Evolutionary conservation across 2,888 invertebrate genomes (phyloP).

Genomic region (Itoplectis maculator): DNA sequence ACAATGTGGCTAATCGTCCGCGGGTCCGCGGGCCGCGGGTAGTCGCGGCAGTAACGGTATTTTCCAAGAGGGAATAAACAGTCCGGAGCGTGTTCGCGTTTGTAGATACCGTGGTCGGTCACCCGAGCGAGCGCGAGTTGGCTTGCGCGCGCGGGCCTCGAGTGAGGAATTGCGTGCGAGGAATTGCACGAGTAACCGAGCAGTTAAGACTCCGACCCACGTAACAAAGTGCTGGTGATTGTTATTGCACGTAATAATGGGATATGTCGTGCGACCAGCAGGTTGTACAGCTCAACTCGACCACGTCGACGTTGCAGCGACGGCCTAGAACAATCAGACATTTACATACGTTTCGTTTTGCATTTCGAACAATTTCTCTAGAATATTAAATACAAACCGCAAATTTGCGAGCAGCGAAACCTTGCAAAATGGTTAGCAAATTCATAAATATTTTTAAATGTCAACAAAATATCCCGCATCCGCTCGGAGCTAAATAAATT

Average conservation of each 20-base stretch:
- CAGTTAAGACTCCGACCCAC: slow-evolving; percentile 13
- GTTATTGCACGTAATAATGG: slow-evolving; percentile 37
- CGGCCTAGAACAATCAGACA: background rate
- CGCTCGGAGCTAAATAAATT: too few species aligned
- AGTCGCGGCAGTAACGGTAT: background rate
- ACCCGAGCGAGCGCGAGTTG: too few species aligned
- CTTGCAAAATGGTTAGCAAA: too few species aligned
- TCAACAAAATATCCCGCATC: too few species aligned
- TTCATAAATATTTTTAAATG: too few species aligned
- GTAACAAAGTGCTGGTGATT: slow-evolving; percentile 33
- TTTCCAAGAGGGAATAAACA: slow-evolving; percentile 19
- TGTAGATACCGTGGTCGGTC: slow-evolving; percentile 24
- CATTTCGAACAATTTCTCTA: background rate
- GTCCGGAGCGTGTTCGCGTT: slow-evolving; percentile 17
- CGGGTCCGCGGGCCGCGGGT: background rate
- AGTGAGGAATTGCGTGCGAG: slow-evolving; percentile 36
- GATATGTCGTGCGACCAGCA: slow-evolving; percentile 8
- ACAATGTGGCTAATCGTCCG: slow-evolving; percentile 18
- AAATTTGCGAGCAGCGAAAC: too few species aligned
- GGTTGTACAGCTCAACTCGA: background rate
- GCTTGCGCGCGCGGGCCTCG: background rate
- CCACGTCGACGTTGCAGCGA: background rate
- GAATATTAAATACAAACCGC: too few species aligned
- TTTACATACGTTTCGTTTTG: background rate
- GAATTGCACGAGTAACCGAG: slow-evolving; percentile 17